Evolutionary conservation across 2,888 invertebrate genomes (phyloP), one percentile per base, ranked within the genome.

Genomic region (Drosophila pseudotalamancana): DNA sequence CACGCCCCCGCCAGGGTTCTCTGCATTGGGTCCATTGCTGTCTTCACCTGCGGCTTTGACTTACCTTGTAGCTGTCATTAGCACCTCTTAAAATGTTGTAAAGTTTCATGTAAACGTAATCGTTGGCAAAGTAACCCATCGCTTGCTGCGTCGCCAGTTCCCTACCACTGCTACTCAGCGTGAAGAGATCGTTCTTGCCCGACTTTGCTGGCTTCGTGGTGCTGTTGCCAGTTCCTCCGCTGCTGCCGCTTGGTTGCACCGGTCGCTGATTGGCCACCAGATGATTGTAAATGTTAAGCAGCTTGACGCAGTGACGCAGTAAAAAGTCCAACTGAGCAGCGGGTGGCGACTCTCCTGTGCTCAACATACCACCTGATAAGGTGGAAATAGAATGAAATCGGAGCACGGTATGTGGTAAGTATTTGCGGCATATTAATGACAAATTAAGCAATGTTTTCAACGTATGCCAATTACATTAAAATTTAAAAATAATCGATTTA

Each of bases 61-160:
- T 89, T 90, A 96, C 97, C 94, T 96, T 97, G 91, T 97, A 97
- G 92, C 96, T 98, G 23, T 95, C 94, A 91, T 97, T 96, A 3
- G 97, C 95, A 72, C 95, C 95, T 89, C 95, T 95, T 55, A 98
- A 90, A 50, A 94, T 94, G 59, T 97, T 97, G 90, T 96, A 96
- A 62, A 98, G 93, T 91, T 95, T 96, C 93, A 96, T 93, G 90
- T 98, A 98, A 89, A 97, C 95, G 0, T 96, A 95, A 63, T 95
- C 94, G 65, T 92, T 93, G 50, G 92, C 93, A 91, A 96, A 95
- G 85, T 93, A 93, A 1, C 95, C 95, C 43, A 92, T 51, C 64
- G 87, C 87, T 66, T 87, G 90, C 43, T 87, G 71, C 46, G 83
- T 54, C 39, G 87, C 80, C 70, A 83, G 55, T 67, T 91, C 91